Conservation (phyloP, 37 sponge, comb jelly and placozoan species). For the Spongia lamella region DNA sequence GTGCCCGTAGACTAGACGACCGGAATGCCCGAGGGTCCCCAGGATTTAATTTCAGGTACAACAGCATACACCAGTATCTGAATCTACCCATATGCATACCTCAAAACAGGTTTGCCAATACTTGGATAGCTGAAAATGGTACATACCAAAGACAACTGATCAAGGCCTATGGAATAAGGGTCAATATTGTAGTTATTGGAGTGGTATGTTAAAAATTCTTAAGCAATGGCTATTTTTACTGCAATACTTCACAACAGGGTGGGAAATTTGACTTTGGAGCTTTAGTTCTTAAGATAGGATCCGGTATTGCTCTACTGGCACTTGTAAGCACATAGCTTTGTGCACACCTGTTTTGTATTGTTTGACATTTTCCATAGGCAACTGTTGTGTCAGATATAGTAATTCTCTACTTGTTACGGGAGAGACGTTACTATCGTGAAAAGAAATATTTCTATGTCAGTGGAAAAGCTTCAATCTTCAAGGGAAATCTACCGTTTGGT, state of each 20-base stretch:
- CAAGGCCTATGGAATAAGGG: slow-evolving; percentile 72
- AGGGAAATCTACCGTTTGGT: too few species aligned
- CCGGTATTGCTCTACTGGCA: slow-evolving; percentile 57
- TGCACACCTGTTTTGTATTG: too few species aligned
- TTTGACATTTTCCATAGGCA: too few species aligned
- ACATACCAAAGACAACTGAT: slow-evolving; percentile 25
- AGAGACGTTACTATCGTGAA: slow-evolving; percentile 24
- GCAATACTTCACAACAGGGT: slow-evolving; percentile 41
- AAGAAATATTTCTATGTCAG: slow-evolving; percentile 53
- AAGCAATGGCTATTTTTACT: too few species aligned
- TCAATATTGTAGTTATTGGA: slow-evolving; percentile 49
- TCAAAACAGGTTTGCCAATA: slow-evolving; percentile 13
- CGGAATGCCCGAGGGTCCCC: slow-evolving; percentile 38
- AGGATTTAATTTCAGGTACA: slow-evolving; percentile 81
- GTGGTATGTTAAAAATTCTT: slow-evolving; percentile 12
- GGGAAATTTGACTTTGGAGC: slow-evolving; percentile 44
- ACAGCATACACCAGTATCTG: too few species aligned
- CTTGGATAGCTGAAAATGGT: slow-evolving; percentile 1
- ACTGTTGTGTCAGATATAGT: slow-evolving; percentile 51
- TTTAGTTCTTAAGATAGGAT: slow-evolving; percentile 62
- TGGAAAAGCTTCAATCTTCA: slow-evolving; percentile 9
- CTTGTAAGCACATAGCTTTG: slow-evolving; percentile 48
- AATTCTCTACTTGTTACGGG: slow-evolving; percentile 49
- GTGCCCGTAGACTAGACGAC: slow-evolving; percentile 55
- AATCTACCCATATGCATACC: neutral